Percentiles rank a stretch among this genome's conserved stretches.
Conservation (phyloP, 2,888 invertebrate species). For the Caenorhabditis auriculariae region DNA sequence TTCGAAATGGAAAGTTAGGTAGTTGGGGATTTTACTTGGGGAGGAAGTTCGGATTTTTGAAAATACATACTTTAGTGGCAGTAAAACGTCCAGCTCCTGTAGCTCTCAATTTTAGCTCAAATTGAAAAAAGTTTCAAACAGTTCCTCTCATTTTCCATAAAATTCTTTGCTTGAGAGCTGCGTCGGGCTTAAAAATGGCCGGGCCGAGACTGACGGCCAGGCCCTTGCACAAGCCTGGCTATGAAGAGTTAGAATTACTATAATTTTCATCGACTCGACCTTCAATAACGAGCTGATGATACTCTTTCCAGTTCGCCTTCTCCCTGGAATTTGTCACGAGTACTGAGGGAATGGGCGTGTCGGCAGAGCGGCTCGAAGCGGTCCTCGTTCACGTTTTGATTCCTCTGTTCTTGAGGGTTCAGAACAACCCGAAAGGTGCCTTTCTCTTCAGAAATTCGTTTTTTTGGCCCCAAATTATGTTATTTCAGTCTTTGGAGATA, state of each 20-base stretch:
- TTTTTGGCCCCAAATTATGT: too few species aligned
- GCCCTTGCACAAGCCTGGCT: too few species aligned
- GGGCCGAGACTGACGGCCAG: too few species aligned
- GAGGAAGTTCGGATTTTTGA: neutral
- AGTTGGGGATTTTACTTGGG: neutral
- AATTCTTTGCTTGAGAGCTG: too few species aligned
- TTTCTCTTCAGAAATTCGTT: neutral
- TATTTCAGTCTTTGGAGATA: neutral
- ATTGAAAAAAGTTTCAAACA: neutral
- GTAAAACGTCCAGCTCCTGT: too few species aligned
- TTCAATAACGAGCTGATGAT: too few species aligned
- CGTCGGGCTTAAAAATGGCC: too few species aligned
- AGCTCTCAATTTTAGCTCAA: too few species aligned
- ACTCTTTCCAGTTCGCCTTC: constrained; percentile 63
- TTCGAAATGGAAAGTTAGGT: neutral
- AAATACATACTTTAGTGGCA: neutral
- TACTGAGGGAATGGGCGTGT: constrained; percentile 79
- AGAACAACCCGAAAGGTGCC: constrained; percentile 87
- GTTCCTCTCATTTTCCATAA: neutral
- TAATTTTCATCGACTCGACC: neutral
- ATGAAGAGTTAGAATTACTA: too few species aligned
- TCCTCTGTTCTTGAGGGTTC: constrained; percentile 90
- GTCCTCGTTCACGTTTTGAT: constrained; percentile 93
- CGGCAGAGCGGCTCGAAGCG: constrained; percentile 88
- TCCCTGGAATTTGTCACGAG: constrained; percentile 89